A percentile compares a stretch with the other conserved stretches of the same genome.
These are phyloP conservation scores for Carlito syrichta DNA, from an alignment of 2,113 vertebrate genomes.

Conservation along the genomic window DNA sequence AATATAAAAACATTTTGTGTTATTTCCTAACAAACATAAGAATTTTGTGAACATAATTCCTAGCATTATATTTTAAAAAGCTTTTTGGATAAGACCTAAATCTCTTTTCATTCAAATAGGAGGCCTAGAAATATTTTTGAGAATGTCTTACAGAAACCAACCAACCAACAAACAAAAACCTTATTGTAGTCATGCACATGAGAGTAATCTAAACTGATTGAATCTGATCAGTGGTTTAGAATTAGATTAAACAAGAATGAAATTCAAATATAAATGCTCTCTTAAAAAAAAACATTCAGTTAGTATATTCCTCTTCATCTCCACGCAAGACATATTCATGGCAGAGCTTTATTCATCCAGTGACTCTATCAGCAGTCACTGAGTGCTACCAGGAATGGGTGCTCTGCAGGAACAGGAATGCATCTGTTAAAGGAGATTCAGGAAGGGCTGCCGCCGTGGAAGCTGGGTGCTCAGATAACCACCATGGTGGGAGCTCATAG, in stretches of 20 bases:
- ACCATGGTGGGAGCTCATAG: accelerated
- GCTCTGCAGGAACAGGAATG: accelerated
- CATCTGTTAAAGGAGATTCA: too few relatives aligned
- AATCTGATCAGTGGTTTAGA: background rate
- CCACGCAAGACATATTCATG: background rate
- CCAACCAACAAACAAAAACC: background rate
- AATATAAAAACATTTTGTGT: background rate
- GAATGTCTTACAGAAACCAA: background rate
- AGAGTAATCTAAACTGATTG: background rate
- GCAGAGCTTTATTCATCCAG: background rate
- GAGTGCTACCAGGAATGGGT: background rate
- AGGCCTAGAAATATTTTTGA: background rate
- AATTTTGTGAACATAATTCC: background rate
- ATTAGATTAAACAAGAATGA: background rate
- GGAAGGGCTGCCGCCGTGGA: accelerated
- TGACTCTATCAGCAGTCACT: background rate
- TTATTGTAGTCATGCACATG: background rate
- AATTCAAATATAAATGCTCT: background rate
- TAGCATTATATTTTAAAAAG: background rate
- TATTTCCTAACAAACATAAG: background rate
- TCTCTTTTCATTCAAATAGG: background rate
- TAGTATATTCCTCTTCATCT: background rate
- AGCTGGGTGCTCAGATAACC: accelerated
- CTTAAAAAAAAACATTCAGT: background rate
- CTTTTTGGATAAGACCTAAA: background rate